Conservation (phyloP, 2,797 vertebrate genomes). For the Ambastaia sidthimunki region DNA sequence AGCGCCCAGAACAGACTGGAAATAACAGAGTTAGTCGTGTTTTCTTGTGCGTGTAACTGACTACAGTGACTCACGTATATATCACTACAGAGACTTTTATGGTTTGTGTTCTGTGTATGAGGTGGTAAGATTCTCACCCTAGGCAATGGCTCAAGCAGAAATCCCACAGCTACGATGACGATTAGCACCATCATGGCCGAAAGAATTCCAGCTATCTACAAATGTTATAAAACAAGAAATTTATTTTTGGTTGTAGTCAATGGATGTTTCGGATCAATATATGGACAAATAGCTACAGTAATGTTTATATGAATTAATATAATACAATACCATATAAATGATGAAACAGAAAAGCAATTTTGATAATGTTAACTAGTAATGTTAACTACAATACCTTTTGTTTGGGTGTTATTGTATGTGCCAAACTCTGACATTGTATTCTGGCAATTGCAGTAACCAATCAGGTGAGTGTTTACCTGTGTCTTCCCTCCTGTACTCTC, state of each 20-base stretch:
- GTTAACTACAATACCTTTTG: too few relatives aligned
- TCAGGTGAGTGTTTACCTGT: constrained; percentile 79
- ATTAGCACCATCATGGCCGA: constrained; percentile 89
- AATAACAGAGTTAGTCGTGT: not conserved
- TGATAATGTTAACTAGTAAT: too few relatives aligned
- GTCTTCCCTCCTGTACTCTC: constrained; percentile 98
- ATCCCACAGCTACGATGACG: constrained; percentile 87
- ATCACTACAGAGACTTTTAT: not conserved
- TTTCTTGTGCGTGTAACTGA: too few relatives aligned
- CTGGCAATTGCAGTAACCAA: not conserved
- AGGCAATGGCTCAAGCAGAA: constrained; percentile 88
- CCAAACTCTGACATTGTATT: too few relatives aligned
- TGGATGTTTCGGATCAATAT: constrained; percentile 1
- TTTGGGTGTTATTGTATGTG: not conserved
- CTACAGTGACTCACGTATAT: too few relatives aligned
- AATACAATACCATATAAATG: too few relatives aligned
- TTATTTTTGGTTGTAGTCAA: not conserved
- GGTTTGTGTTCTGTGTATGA: not conserved
- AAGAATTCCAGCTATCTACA: constrained; percentile 88
- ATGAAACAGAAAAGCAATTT: too few relatives aligned
- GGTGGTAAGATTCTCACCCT: constrained; percentile 77
- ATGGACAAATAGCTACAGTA: not conserved
- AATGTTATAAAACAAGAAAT: constrained; percentile 2
- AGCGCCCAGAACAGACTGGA: constrained; percentile 91
- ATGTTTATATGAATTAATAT: constrained; percentile 23